Evolutionary conservation across 2,113 vertebrate genomes (phyloP), one percentile per base, ranked within the genome.

Genomic region (Petroica traversi): DNA sequence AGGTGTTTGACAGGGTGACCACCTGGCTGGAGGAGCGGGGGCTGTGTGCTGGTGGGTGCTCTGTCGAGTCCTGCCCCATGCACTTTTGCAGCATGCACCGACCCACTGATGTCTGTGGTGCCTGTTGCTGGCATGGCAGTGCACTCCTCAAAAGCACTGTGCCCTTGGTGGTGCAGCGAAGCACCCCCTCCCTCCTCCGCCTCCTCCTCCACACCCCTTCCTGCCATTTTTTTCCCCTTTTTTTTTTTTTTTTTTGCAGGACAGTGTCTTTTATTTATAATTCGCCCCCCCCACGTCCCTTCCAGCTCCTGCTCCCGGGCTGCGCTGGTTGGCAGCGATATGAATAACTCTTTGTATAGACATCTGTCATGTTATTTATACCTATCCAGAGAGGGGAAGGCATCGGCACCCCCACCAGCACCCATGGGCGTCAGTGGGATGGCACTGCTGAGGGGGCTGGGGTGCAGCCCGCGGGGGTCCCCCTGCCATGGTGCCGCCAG

Each of bases 281-380:
- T 84, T 80, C 73, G 33, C 54, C 83, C 83, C 82, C 88, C 68
- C 57, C 71, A 46, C 79, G 29, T 63, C 87, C 83, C 86, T 90
- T 90, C 74, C 80, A 82, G 89, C 93, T 94, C 54, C 89, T 83
- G 85, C 89, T 91, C 86, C 63, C 12, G 41, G 86, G 89, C 93
- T 92, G 91, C 28, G 85, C 89, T 92, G 59, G 84, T 89, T 93
- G 94, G 91, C 94, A 96, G 94, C 2, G 71, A 93, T 90, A 93
- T 94, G 96, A 96, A 96, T 95, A 95, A 96, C 96, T 93, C 96
- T 95, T 94, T 95, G 93, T 96, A 85, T 67, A 89, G 96, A 96
- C 94, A 96, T 95, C 96, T 96, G 96, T 92, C 96, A 95, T 74
- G 94, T 95, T 95, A 95, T 96, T 96, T 96, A 95, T 96, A 68